phyloP scores from a whole-genome alignment of 2,888 invertebrate genomes.

The Tuberolachnus salignus region DNA sequence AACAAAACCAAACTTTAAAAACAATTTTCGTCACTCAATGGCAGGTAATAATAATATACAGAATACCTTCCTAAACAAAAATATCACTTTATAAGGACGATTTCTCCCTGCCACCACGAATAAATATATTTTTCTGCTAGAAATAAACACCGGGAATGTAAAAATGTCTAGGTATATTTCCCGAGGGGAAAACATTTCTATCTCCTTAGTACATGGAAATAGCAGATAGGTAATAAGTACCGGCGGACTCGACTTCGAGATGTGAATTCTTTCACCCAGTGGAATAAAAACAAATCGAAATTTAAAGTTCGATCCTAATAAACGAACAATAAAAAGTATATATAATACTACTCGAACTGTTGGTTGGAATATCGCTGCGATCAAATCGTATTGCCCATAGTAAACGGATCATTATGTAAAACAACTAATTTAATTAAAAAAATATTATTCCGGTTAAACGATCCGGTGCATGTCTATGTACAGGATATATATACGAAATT shows the following conservation, averaged over 20 bases:
- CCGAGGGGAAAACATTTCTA: conserved; percentile 41
- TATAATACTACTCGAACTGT: too few species aligned
- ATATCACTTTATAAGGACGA: too few species aligned
- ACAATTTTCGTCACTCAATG: too few species aligned
- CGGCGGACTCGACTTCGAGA: conserved; percentile 26
- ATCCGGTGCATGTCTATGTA: background rate
- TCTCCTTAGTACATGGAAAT: conserved; percentile 16
- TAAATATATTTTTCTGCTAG: background rate
- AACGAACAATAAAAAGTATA: background rate
- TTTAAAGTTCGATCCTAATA: conserved; percentile 7
- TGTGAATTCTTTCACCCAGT: background rate
- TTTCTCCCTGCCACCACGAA: background rate
- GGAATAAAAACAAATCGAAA: conserved; percentile 46
- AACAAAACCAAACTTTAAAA: too few species aligned
- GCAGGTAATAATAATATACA: too few species aligned
- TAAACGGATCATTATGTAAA: too few species aligned
- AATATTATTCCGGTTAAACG: background rate
- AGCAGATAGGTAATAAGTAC: conserved; percentile 17
- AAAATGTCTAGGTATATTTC: conserved; percentile 42
- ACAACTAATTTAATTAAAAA: background rate
- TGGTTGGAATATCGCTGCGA: background rate
- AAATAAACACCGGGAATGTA: conserved; percentile 26
- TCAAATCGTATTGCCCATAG: background rate
- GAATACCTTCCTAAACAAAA: too few species aligned
- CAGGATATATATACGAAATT: too few species aligned